phyloP scores from a whole-genome alignment of 2,888 invertebrate species.

The Carpatolechia fugitivella region DNA sequence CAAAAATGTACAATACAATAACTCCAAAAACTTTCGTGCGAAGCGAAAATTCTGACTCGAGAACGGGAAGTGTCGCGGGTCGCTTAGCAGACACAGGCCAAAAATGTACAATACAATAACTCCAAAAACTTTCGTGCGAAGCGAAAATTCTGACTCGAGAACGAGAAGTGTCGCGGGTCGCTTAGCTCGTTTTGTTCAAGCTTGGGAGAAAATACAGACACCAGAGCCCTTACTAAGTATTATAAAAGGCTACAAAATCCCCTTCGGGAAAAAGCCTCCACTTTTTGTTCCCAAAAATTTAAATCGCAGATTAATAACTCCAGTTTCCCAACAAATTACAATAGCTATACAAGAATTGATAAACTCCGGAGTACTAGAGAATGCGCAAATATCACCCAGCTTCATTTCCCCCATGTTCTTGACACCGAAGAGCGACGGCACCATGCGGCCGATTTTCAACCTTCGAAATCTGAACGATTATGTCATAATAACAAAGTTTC shows the following conservation, averaged over 20 bases:
- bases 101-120: too few species aligned
- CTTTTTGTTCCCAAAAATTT: not conserved
- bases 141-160: conserved; percentile 21
- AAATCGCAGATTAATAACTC: not conserved
- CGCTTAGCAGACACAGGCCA: too few species aligned
- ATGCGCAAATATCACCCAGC: conserved; percentile 11
- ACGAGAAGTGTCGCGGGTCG: conserved; percentile 14
- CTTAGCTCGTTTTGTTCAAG: conserved; percentile 8
- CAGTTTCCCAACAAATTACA: conserved; percentile 17
- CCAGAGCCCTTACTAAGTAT: conserved; percentile 18
- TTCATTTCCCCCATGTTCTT: conserved; percentile 21
- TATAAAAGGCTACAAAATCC: conserved; percentile 20
- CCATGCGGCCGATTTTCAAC: conserved; percentile 26
- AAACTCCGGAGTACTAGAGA: conserved; percentile 14
- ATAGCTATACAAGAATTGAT: conserved; percentile 20
- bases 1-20: too few species aligned
- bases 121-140: not conserved
- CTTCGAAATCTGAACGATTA: conserved; percentile 23
- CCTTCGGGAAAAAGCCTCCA: conserved; percentile 23
- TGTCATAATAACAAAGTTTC: conserved; percentile 11
- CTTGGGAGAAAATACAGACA: conserved; percentile 19
- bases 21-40: not conserved
- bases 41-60: conserved; percentile 21
- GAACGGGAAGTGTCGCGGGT: conserved; percentile 13
- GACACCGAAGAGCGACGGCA: conserved; percentile 18